Percentiles rank a stretch among this genome's conserved stretches.
phyloP scores from a whole-genome alignment of 2,888 invertebrate species.

The Caradrina kadenii region DNA sequence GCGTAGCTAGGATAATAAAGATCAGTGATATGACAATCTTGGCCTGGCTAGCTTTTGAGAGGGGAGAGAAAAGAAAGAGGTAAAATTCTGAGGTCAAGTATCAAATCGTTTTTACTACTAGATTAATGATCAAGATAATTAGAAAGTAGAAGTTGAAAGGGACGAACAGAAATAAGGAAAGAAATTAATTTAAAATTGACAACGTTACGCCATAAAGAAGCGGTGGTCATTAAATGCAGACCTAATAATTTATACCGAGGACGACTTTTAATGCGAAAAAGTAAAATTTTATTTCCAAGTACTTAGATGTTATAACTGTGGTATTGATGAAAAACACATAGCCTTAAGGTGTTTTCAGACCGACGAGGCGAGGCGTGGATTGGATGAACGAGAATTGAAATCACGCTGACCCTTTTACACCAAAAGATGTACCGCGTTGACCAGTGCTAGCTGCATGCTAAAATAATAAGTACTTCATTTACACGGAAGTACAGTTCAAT shows the following conservation, averaged over 20 bases:
- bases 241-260: background rate
- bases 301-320: background rate
- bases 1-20: conserved; percentile 6
- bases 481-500: too few species aligned
- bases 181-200: background rate
- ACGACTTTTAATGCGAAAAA: conserved; percentile 1
- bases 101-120: background rate
- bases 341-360: too few species aligned
- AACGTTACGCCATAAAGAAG: conserved; percentile 5
- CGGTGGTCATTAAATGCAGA: background rate
- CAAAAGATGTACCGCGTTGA: too few species aligned
- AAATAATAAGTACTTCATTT: too few species aligned
- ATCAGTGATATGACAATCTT: background rate
- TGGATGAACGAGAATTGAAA: too few species aligned
- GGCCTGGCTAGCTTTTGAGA: background rate
- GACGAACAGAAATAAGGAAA: background rate
- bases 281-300: background rate
- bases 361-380: too few species aligned
- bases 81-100: background rate
- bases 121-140: background rate
- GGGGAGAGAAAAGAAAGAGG: background rate
- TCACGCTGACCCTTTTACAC: too few species aligned
- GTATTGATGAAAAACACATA: background rate
- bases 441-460: too few species aligned
- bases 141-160: background rate